phyloP scores from a whole-genome alignment of 2,888 invertebrate species.

The Machimus atricapillus region DNA sequence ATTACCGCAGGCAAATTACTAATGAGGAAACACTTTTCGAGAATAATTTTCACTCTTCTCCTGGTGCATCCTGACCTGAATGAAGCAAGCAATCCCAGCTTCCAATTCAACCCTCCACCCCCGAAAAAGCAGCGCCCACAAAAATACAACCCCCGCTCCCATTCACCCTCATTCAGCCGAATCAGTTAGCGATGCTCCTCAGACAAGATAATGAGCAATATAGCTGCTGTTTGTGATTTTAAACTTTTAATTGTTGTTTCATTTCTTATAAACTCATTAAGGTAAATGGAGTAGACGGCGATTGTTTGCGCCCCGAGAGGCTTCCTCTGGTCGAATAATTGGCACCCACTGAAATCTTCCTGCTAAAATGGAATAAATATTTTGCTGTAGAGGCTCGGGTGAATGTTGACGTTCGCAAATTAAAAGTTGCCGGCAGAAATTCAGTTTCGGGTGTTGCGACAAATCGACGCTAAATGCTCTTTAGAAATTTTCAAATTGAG shows the following conservation, averaged over 20 bases:
- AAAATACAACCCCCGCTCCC: neutral
- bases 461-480: neutral
- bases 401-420: neutral
- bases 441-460: neutral
- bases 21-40: conserved; percentile 32
- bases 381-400: neutral
- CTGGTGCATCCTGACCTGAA: conserved; percentile 10
- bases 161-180: neutral
- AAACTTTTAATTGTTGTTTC: conserved; percentile 15
- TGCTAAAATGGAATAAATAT: neutral
- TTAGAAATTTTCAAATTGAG: neutral
- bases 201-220: conserved; percentile 1
- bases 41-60: conserved; percentile 16
- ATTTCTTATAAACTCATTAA: conserved; percentile 18
- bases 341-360: neutral
- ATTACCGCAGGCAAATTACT: conserved; percentile 35
- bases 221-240: conserved; percentile 1
- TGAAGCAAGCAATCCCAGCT: neutral
- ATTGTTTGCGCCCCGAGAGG: neutral
- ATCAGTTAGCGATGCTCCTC: neutral
- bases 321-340: neutral
- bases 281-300: conserved; percentile 6
- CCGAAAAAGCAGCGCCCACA: neutral
- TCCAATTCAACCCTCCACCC: neutral
- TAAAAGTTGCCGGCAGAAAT: neutral